A percentile compares a stretch with the other conserved stretches of the same genome.
Evolutionary conservation across 1,140 invertebrate genomes (phyloP).

Genomic region (Samia ricini): DNA sequence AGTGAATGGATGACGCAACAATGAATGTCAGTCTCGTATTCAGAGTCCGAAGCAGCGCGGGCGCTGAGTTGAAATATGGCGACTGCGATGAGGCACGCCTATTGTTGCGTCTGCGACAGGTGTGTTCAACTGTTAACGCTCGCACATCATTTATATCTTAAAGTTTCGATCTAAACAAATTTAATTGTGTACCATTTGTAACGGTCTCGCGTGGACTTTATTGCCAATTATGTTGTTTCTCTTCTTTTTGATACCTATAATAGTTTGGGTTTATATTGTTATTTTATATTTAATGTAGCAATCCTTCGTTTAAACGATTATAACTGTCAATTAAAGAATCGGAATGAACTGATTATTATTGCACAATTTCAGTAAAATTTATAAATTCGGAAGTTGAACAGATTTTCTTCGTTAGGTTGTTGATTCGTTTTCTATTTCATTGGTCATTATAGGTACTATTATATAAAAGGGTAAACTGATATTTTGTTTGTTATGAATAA

Average conservation of each 20-base stretch:
- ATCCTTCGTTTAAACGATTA: no score
- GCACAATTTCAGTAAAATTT: no score
- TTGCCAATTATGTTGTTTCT: not conserved
- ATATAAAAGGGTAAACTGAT: no score
- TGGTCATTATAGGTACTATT: no score
- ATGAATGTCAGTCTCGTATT: conserved; percentile 28
- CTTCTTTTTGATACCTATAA: no score
- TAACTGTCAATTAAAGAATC: no score
- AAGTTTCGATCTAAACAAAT: not conserved
- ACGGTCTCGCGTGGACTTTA: not conserved
- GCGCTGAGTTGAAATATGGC: conserved; percentile 8
- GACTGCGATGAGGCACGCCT: conserved; percentile 17
- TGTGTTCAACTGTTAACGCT: conserved; percentile 15
- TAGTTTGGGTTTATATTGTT: not conserved
- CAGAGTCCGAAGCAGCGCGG: conserved; percentile 2
- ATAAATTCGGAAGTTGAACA: no score
- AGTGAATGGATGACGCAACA: conserved; percentile 53
- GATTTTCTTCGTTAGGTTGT: no score
- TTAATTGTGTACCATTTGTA: conserved; percentile 14
- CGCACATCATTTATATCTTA: not conserved
- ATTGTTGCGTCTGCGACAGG: conserved; percentile 19
- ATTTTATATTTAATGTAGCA: no score
- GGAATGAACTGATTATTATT: no score
- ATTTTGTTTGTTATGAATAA: no score
- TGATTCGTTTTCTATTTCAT: no score